Percentiles rank a stretch among this genome's conserved stretches.
These are phyloP conservation scores for Epizoanthus ramosus DNA, from an alignment of 92 coral and sea anemone species.

Conservation along the genomic window DNA sequence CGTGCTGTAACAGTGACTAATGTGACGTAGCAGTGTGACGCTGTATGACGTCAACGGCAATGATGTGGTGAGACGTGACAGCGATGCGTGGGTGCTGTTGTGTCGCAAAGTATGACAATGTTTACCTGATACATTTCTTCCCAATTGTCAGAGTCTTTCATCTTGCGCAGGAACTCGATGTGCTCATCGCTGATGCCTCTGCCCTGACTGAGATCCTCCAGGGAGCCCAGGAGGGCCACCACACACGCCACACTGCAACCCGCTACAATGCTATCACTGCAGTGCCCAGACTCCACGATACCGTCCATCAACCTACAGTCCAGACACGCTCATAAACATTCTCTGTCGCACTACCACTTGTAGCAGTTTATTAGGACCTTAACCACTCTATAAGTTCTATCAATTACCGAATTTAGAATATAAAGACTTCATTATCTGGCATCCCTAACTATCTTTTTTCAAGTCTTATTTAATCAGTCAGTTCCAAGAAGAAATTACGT, in stretches of 20 bases:
- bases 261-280: constrained; percentile 89
- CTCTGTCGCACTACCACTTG: not conserved
- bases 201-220: constrained; percentile 96
- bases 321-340: not conserved
- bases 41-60: too few relatives aligned
- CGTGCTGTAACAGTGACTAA: too few relatives aligned
- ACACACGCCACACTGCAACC: constrained; percentile 99
- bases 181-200: constrained; percentile 95
- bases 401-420: too few relatives aligned
- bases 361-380: too few relatives aligned
- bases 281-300: constrained; percentile 92
- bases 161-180: constrained; percentile 85
- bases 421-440: too few relatives aligned
- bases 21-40: too few relatives aligned
- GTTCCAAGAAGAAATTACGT: too few relatives aligned
- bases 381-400: too few relatives aligned
- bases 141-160: constrained; percentile 90
- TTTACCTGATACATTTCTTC: constrained; percentile 69
- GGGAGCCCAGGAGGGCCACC: constrained; percentile 92
- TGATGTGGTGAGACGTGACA: too few relatives aligned
- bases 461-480: too few relatives aligned
- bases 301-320: constrained; percentile 88
- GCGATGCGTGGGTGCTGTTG: too few relatives aligned
- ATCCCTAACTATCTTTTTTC: too few relatives aligned
- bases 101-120: not conserved